These are phyloP conservation scores for Pachypanchax playfairii DNA, from an alignment of 2,113 vertebrate genomes.

Conservation along the genomic window DNA sequence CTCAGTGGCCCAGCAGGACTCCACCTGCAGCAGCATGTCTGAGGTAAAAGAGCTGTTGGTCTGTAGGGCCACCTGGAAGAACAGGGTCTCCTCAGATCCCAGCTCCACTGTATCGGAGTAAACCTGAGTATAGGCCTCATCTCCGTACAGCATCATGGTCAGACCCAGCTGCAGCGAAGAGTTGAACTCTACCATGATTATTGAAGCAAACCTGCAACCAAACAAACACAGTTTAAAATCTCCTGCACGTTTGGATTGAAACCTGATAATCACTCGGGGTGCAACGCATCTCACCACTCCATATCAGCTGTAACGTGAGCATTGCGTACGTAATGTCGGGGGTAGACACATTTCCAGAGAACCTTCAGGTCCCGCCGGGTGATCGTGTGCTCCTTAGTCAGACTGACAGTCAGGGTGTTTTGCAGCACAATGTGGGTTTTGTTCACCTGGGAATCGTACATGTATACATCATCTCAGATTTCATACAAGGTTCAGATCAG, in stretches of 20 bases:
- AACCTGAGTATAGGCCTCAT: slow-evolving; percentile 32
- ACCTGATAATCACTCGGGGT: no score
- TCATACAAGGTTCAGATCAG: no score
- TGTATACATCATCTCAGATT: no score
- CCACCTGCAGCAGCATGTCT: slow-evolving; percentile 63
- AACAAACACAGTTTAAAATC: neutral
- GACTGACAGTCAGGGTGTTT: slow-evolving; percentile 60
- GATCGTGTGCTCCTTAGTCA: slow-evolving; percentile 43
- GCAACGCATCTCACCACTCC: slow-evolving; percentile 58
- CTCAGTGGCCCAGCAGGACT: slow-evolving; percentile 76
- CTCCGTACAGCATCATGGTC: slow-evolving; percentile 58
- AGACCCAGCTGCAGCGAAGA: slow-evolving; percentile 60
- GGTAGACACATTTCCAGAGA: slow-evolving; percentile 72
- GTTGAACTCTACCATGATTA: slow-evolving; percentile 62
- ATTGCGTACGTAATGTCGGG: slow-evolving; percentile 55
- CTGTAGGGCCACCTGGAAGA: slow-evolving; percentile 67
- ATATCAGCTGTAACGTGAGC: slow-evolving; percentile 38
- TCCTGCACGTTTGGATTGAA: no score
- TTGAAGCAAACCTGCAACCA: slow-evolving; percentile 49
- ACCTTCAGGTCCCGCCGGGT: slow-evolving; percentile 61
- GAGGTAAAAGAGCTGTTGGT: slow-evolving; percentile 51
- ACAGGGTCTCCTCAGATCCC: slow-evolving; percentile 49
- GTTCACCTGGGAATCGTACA: slow-evolving; percentile 61
- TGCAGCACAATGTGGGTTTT: slow-evolving; percentile 64
- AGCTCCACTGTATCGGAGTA: slow-evolving; percentile 27